phyloP scores from a whole-genome alignment of 2,888 invertebrate species.

The Nycteola revayana region DNA sequence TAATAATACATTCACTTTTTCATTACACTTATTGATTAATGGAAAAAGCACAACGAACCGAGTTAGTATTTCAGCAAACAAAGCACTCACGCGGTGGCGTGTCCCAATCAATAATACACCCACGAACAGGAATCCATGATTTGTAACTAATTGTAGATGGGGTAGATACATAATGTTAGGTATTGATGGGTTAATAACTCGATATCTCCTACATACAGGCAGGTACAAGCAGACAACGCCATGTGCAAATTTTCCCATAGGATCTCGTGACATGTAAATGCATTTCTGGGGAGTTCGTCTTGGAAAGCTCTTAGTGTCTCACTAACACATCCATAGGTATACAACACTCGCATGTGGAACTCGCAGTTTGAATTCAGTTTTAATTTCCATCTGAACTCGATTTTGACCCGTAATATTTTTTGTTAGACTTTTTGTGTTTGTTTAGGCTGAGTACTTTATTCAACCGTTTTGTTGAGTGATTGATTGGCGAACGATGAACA shows the following conservation, averaged over 20 bases:
- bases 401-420: conserved; percentile 12
- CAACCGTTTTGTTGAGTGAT: conserved; percentile 1
- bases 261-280: conserved; percentile 76
- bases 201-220: conserved; percentile 36
- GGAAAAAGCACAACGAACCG: too few species aligned
- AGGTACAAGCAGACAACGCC: conserved; percentile 60
- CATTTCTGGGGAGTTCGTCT: conserved; percentile 68
- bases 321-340: conserved; percentile 19
- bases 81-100: too few species aligned
- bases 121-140: too few species aligned
- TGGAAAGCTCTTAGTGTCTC: conserved; percentile 64
- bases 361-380: conserved; percentile 27
- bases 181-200: conserved; percentile 53
- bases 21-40: too few species aligned
- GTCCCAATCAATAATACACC: too few species aligned
- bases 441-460: neutral
- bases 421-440: conserved; percentile 1
- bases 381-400: conserved; percentile 25
- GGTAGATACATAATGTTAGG: conserved; percentile 20
- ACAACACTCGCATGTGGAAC: conserved; percentile 17
- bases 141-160: neutral
- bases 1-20: too few species aligned
- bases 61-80: too few species aligned
- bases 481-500: neutral
- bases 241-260: conserved; percentile 70